phyloP scores from a whole-genome alignment of 2,888 invertebrate species.

The Dicranocentrus wangi region DNA sequence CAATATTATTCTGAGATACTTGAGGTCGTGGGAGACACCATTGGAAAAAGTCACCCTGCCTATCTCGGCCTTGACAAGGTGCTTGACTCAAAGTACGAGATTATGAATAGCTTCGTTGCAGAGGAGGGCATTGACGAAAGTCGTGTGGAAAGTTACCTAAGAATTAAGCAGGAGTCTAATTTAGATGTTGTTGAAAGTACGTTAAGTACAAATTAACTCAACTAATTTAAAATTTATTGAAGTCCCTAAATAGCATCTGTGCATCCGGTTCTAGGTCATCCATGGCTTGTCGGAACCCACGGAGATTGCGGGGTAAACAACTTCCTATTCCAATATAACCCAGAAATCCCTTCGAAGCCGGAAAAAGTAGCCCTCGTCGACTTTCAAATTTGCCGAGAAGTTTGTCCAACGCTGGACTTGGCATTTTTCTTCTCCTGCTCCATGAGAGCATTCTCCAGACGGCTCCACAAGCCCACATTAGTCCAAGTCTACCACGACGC shows the following conservation, averaged over 20 bases:
- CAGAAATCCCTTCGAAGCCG: slow-evolving; percentile 19
- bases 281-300: slow-evolving; percentile 58
- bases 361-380: slow-evolving; percentile 57
- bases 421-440: slow-evolving; percentile 55
- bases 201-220: background rate
- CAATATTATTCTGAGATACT: background rate
- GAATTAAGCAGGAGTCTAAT: background rate
- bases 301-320: slow-evolving; percentile 68
- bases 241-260: too few species aligned
- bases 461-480: slow-evolving; percentile 15
- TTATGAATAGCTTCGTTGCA: background rate
- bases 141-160: slow-evolving; percentile 1
- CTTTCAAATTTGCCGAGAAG: slow-evolving; percentile 57
- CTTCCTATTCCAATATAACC: slow-evolving; percentile 62
- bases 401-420: slow-evolving; percentile 59
- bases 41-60: background rate
- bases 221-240: background rate
- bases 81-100: background rate
- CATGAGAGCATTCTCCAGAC: slow-evolving; percentile 19
- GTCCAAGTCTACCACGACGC: slow-evolving; percentile 40
- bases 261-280: slow-evolving; percentile 15
- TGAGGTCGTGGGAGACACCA: background rate
- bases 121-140: slow-evolving; percentile 24
- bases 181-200: background rate
- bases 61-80: background rate